A percentile compares a stretch with the other conserved stretches of the same genome.
phyloP scores from a whole-genome alignment of 2,113 vertebrate genomes.

The Varanus komodoensis region DNA sequence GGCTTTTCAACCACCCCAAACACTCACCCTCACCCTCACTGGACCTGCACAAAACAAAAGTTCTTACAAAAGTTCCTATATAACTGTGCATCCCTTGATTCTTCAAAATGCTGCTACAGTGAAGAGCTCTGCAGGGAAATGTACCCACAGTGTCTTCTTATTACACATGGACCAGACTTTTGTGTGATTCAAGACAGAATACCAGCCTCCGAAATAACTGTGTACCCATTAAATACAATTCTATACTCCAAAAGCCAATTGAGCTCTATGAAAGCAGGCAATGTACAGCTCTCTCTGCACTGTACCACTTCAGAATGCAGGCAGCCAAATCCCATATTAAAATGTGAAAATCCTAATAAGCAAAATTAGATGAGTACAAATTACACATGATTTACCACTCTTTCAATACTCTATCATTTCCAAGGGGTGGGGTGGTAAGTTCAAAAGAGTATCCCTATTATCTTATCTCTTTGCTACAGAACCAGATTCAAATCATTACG shows the following conservation, averaged over 20 bases:
- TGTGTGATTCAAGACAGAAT: background rate
- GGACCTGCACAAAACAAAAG: too few relatives aligned
- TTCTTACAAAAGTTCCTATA: too few relatives aligned
- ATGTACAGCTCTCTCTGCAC: background rate
- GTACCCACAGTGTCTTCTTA: too few relatives aligned
- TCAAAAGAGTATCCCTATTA: background rate
- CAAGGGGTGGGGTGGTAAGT: background rate
- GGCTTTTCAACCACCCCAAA: too few relatives aligned
- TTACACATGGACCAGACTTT: background rate
- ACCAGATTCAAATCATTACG: background rate
- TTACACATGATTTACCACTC: background rate
- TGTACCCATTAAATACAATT: background rate
- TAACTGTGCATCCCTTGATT: too few relatives aligned
- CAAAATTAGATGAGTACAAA: background rate
- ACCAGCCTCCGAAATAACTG: background rate
- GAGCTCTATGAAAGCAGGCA: background rate
- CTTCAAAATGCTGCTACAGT: too few relatives aligned
- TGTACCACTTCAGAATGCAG: background rate
- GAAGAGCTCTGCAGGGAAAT: too few relatives aligned
- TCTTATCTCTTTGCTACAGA: background rate
- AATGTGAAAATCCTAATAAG: background rate
- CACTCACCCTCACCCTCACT: too few relatives aligned
- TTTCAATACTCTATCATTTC: background rate
- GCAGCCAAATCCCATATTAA: background rate
- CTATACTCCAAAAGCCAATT: background rate